Evolutionary conservation across 2,888 invertebrate genomes (phyloP).

Genomic region (Cabera pusaria): DNA sequence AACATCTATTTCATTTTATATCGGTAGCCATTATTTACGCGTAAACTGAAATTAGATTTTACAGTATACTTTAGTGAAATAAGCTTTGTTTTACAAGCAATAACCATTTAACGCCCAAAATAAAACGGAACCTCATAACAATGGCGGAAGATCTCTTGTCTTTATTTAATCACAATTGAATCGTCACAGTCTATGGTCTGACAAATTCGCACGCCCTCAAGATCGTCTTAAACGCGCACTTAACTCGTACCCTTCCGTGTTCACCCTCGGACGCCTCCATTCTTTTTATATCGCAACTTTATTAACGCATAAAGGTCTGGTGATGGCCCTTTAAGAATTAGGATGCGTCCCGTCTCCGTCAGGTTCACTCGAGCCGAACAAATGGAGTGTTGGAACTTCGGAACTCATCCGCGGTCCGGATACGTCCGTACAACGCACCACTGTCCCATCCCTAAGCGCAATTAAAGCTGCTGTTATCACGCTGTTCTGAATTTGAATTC

Average conservation of each 20-base stretch:
- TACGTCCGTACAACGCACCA: conserved; percentile 39
- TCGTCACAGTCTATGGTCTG: conserved; percentile 68
- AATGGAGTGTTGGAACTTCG: conserved; percentile 76
- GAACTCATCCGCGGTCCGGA: conserved; percentile 36
- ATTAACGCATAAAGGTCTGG: conserved; percentile 83
- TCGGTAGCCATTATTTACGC: too few relatives aligned
- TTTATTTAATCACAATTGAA: conserved; percentile 79
- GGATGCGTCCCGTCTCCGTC: conserved; percentile 74
- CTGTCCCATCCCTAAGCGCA: conserved; percentile 61
- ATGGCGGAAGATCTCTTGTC: conserved; percentile 59
- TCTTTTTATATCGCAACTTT: conserved; percentile 84
- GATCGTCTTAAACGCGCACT: conserved; percentile 81
- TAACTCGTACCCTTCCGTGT: conserved; percentile 74
- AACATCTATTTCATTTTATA: too few relatives aligned
- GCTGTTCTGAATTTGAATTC: conserved; percentile 66
- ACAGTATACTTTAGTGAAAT: too few relatives aligned
- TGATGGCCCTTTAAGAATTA: conserved; percentile 83
- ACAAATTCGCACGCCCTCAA: conserved; percentile 82
- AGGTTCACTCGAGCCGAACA: conserved; percentile 70
- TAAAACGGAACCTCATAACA: conserved; percentile 46
- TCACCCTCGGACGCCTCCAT: conserved; percentile 80
- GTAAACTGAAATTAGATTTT: too few relatives aligned
- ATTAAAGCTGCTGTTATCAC: conserved; percentile 71
- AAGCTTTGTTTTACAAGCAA: conserved; percentile 23
- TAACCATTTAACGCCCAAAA: conserved; percentile 33